Base-by-base conservation (phyloP, 2,113 vertebrate genomes). In the Ophthalmolycus amberensis region DNA sequence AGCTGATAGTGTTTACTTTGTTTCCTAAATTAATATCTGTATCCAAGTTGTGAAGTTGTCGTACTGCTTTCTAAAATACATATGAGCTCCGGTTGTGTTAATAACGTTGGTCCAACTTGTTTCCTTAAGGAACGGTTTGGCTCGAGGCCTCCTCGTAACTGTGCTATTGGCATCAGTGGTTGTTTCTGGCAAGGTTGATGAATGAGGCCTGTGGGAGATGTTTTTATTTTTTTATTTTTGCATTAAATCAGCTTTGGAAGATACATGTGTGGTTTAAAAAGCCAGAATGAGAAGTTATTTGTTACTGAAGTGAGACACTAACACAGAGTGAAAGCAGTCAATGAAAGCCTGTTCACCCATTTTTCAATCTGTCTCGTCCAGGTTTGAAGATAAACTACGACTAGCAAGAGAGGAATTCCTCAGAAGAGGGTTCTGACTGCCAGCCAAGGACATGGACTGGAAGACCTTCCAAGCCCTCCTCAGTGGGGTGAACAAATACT, bases 401-500 rank as follows among this genome's bases (percentile, higher is more conserved):
- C 6, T 3, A 71, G 6, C 3, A 29, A 67, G 27, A 79, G 54
- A 78, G 27, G 46, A 37, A 1, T 7, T 68, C 46, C 12, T 54
- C 15, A 80, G 59, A 80, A 14, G 20, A 69, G 25, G 52, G 20
- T 46, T 60, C 66, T 86, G 75, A 88, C 67, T 25, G 44, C 46
- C 72, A 77, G 75, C 56, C 74, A 40, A 66, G 25, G 85, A 27
- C 85, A 97, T 97, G 96, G 96, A 97, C 89, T 97, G 97, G 97
- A 95, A 93, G 2, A 95, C 94, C 25, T 95, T 97, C 32, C 96
- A 96, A 88, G 93, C 88, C 60, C 90, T 97, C 42, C 95, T 97
- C 70, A 97, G 96, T 0, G 96, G 96, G 1, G 96, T 97, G 44
- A 97, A 97, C 89, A 96, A 96, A 82, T 97, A 97, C 87, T 97